Conservation (phyloP, 2,113 vertebrate genomes). For the Tricholaema leucomelas region DNA sequence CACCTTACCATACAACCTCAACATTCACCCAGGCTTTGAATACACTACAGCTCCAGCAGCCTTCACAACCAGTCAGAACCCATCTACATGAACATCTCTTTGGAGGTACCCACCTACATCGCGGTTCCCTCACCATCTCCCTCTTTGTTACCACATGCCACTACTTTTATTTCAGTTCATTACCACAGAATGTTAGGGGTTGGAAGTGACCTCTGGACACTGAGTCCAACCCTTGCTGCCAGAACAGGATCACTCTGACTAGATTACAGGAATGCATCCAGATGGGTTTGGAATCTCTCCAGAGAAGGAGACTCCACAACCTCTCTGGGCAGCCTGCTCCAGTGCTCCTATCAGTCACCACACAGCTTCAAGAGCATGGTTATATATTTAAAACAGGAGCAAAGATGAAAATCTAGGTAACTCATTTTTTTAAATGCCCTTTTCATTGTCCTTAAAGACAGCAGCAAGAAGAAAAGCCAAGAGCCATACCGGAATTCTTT, state of each 20-base stretch:
- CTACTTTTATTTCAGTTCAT: background rate
- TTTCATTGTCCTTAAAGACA: background rate
- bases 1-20: background rate
- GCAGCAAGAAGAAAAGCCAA: background rate
- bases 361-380: background rate
- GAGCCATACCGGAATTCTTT: conserved; percentile 85
- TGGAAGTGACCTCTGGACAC: no score
- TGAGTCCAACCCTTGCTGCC: no score
- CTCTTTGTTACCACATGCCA: background rate
- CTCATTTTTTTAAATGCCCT: background rate
- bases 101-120: background rate
- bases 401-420: background rate
- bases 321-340: no score
- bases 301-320: no score
- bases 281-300: no score
- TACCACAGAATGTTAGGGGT: no score
- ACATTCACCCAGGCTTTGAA: background rate
- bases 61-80: background rate
- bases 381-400: background rate
- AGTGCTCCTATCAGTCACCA: background rate
- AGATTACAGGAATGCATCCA: no score
- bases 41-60: background rate
- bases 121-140: background rate
- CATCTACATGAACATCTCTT: background rate
- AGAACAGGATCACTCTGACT: no score